These are phyloP conservation scores for Myanophis thanlyinensis DNA, from an alignment of 2,113 vertebrate species.

Conservation along the genomic window DNA sequence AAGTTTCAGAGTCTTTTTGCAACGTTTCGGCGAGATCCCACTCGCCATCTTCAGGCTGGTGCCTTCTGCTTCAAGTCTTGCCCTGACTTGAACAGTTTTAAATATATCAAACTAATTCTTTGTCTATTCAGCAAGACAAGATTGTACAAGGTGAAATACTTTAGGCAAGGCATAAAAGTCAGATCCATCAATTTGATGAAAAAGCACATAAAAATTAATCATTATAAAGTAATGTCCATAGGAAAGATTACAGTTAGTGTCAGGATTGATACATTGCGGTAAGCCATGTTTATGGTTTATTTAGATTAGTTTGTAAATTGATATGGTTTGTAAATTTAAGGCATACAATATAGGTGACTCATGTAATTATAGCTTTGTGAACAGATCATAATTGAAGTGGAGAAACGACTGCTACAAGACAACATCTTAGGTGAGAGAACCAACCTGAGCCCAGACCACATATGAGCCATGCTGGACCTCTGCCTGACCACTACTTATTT, in stretches of 20 bases:
- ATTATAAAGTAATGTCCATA: background rate
- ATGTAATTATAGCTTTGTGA: background rate
- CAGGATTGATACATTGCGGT: background rate
- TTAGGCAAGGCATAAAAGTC: background rate
- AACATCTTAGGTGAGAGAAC: too few relatives aligned
- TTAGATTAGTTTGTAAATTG: background rate
- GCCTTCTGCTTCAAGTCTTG: too few relatives aligned
- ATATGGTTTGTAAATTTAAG: background rate
- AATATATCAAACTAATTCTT: background rate
- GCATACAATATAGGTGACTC: background rate
- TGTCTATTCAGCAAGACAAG: background rate
- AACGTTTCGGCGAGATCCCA: too few relatives aligned
- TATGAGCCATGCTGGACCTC: too few relatives aligned
- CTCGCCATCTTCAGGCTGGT: too few relatives aligned
- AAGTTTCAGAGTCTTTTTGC: too few relatives aligned
- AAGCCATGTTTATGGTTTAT: background rate
- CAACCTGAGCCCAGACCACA: too few relatives aligned
- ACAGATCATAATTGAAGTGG: background rate
- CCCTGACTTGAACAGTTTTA: too few relatives aligned
- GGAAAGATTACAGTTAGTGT: background rate
- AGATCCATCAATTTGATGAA: background rate
- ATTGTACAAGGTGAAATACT: background rate
- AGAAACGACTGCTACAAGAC: too few relatives aligned
- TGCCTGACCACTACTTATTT: too few relatives aligned
- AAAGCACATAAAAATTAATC: background rate